Base-by-base conservation (phyloP, 2,888 invertebrate species). In the Didymodactylos carnosus region DNA sequence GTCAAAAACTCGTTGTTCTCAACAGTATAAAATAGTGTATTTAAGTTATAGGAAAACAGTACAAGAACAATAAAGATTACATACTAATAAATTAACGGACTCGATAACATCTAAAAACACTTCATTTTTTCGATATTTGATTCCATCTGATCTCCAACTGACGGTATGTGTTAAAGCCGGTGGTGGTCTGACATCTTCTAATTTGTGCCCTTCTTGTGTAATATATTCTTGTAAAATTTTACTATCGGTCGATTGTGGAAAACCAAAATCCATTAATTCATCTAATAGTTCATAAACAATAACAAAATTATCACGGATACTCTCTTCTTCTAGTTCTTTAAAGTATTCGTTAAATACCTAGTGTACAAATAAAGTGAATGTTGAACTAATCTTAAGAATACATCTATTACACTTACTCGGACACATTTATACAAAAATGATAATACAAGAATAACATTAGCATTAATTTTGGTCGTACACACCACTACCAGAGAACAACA, bases 121-220 rank as follows among this genome's bases (percentile, higher is more conserved):
- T 87, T 98, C 97, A 84, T 98, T 98, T 84, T 97, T 98, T 75
- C 97, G 88, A 84, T 98, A 97, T 82, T 95, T 97, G 74, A 98
- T 92, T 4, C 95, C 95, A 82, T 98, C 97, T 0, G 94, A 93
- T 75, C 97, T 87, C 97, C 97, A 98, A 0, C 95, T 95, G 0
- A 97, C 97, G 0, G 97, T 97, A 85, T 98, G 97, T n/a, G 97
- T 98, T 11, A 98, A 95, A 27, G 97, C 95, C 88, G 94, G 91
- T 0, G 97, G 97, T 76, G 95, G 94, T 71, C 94, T 87, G 0
- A 94, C 92, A 79, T 94, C 93, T 81, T 94, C 90, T 85, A 97
- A 95, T 83, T 95, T 95, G 83, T 97, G 94, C 4, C 95, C 94
- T 83, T 98, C 97, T 82, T 97, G 95, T 0, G 95, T 95, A 69